A percentile compares a stretch with the other conserved stretches of the same genome.
Conservation (phyloP, 2,797 vertebrate species). For the Linurgus olivaceus region DNA sequence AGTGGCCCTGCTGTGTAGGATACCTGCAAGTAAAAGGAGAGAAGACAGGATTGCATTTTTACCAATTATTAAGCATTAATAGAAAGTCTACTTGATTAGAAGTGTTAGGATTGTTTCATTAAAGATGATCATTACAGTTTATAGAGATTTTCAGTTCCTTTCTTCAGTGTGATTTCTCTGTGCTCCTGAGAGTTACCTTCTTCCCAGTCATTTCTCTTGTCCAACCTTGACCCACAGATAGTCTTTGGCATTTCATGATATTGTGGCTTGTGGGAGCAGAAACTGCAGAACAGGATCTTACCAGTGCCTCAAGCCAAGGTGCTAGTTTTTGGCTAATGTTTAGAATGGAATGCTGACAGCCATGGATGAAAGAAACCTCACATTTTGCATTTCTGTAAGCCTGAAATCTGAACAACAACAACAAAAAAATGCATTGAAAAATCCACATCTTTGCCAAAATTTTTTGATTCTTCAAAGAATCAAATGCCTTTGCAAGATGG, state of each 20-base stretch:
- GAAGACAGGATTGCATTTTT: not conserved
- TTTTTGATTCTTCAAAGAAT: not conserved
- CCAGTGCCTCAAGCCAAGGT: not conserved
- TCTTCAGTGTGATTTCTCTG: not conserved
- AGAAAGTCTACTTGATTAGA: not conserved
- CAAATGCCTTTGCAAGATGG: not conserved
- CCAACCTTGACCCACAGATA: constrained; percentile 64
- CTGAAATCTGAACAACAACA: not conserved
- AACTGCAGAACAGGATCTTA: constrained; percentile 64
- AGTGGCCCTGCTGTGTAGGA: not conserved
- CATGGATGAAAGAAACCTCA: not conserved
- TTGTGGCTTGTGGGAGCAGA: constrained; percentile 56
- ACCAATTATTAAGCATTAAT: not conserved
- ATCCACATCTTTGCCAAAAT: not conserved
- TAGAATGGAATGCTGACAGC: not conserved
- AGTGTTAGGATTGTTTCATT: not conserved
- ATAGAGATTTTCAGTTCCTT: not conserved
- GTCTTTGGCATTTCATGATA: constrained; percentile 31
- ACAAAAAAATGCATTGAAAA: not conserved
- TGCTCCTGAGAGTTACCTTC: not conserved
- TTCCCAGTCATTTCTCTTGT: not conserved
- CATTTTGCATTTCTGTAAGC: not conserved
- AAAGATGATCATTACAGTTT: not conserved
- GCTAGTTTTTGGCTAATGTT: constrained; percentile 50
- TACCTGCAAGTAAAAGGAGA: not conserved